Conservation (phyloP, 2,888 invertebrate species). For the Cryptocephalus moraei region DNA sequence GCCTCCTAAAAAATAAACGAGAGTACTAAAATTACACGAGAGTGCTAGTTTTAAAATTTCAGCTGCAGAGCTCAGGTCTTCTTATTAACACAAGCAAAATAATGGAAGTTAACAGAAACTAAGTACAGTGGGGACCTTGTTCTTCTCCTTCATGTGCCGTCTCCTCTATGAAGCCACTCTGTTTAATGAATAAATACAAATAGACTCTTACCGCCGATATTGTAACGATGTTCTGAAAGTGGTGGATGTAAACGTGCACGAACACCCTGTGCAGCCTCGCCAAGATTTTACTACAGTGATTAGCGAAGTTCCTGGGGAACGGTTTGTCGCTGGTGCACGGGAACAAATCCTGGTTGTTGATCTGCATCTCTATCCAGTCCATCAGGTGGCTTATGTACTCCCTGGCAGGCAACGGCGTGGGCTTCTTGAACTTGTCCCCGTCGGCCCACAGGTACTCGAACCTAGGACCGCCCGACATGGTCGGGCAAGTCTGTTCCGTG, state of each 20-base stretch:
- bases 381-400: slow-evolving; percentile 74
- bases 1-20: slow-evolving; percentile 61
- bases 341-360: slow-evolving; percentile 79
- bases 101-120: too few species aligned
- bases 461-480: slow-evolving; percentile 81
- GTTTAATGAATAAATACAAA: too few species aligned
- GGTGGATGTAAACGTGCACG: slow-evolving; percentile 90
- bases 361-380: slow-evolving; percentile 88
- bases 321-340: slow-evolving; percentile 77
- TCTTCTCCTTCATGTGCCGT: background rate
- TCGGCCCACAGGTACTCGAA: slow-evolving; percentile 91
- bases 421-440: slow-evolving; percentile 66
- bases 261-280: slow-evolving; percentile 83
- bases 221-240: slow-evolving; percentile 78
- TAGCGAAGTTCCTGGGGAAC: slow-evolving; percentile 74
- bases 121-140: too few species aligned
- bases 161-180: too few species aligned
- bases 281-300: slow-evolving; percentile 74
- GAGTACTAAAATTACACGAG: too few species aligned
- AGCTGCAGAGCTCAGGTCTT: background rate
- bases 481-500: slow-evolving; percentile 72
- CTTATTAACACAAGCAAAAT: too few species aligned
- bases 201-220: slow-evolving; percentile 69
- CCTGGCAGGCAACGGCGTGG: slow-evolving; percentile 72
- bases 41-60: background rate